phyloP scores from a whole-genome alignment of 2,797 vertebrate genomes.

The Austrolebias charrua region DNA sequence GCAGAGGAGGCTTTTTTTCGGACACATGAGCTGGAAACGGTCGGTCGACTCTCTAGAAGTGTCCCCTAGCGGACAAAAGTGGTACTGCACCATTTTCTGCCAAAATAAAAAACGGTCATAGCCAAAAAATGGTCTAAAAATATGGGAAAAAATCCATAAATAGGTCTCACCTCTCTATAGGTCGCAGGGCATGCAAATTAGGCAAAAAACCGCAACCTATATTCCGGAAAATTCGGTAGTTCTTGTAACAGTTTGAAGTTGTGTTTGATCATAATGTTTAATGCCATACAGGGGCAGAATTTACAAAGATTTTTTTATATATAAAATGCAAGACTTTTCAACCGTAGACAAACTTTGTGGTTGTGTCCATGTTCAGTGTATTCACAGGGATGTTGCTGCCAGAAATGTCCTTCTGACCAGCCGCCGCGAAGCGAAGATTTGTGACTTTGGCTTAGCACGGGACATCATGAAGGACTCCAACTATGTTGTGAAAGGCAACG shows the following conservation, averaged over 20 bases:
- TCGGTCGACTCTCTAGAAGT: too few species aligned
- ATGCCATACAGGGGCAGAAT: background rate
- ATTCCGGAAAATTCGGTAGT: too few species aligned
- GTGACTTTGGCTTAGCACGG: conserved; percentile 95
- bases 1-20: too few species aligned
- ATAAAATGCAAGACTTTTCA: background rate
- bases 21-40: too few species aligned
- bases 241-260: background rate
- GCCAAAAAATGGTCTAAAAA: too few species aligned
- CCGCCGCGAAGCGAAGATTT: conserved; percentile 90
- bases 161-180: too few species aligned
- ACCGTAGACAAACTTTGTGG: background rate
- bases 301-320: conserved; percentile 5
- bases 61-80: too few species aligned
- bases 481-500: conserved; percentile 98
- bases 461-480: conserved; percentile 99
- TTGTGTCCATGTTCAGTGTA: conserved; percentile 82
- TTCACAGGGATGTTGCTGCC: conserved; percentile 95
- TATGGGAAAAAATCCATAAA: too few species aligned
- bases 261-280: background rate
- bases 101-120: too few species aligned
- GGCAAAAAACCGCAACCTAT: too few species aligned
- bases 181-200: too few species aligned
- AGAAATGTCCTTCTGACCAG: conserved; percentile 92
- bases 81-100: too few species aligned